Percentiles rank a stretch among this genome's conserved stretches.
These are phyloP conservation scores for Lagopus leucura DNA, from an alignment of 2,113 vertebrate species.

Conservation along the genomic window DNA sequence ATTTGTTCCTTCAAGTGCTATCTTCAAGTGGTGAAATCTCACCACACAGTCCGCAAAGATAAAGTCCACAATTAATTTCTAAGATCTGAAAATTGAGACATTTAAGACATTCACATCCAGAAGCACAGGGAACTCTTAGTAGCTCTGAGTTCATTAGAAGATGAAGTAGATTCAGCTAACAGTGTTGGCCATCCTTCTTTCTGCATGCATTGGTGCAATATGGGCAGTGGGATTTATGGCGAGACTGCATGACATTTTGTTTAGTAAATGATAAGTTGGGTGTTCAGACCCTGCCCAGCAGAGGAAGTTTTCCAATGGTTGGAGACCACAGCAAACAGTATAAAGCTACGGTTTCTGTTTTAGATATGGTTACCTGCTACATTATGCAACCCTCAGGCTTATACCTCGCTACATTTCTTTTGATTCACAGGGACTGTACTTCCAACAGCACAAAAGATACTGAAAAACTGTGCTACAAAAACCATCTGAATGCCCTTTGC, in stretches of 20 bases:
- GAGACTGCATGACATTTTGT: conserved; percentile 17
- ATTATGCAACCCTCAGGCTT: background rate
- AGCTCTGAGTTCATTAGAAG: background rate
- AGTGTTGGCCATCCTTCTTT: background rate
- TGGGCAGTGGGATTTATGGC: background rate
- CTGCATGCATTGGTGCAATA: background rate
- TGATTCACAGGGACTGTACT: background rate
- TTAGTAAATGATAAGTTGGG: background rate
- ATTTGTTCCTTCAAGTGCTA: background rate
- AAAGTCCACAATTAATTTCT: background rate
- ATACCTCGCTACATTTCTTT: background rate
- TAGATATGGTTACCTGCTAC: background rate
- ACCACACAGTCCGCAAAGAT: background rate
- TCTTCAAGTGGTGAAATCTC: background rate
- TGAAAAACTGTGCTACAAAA: background rate
- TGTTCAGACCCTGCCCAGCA: background rate
- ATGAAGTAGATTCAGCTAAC: background rate
- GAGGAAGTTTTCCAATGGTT: background rate
- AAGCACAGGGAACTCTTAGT: background rate
- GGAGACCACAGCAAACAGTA: background rate
- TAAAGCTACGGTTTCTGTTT: background rate
- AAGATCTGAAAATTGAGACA: conserved; percentile 1
- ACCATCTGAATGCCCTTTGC: background rate
- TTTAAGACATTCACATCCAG: background rate
- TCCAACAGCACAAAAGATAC: background rate